A percentile compares a stretch with the other conserved stretches of the same genome.
phyloP scores from a whole-genome alignment of 2,113 vertebrate genomes.

The Osmerus mordax region DNA sequence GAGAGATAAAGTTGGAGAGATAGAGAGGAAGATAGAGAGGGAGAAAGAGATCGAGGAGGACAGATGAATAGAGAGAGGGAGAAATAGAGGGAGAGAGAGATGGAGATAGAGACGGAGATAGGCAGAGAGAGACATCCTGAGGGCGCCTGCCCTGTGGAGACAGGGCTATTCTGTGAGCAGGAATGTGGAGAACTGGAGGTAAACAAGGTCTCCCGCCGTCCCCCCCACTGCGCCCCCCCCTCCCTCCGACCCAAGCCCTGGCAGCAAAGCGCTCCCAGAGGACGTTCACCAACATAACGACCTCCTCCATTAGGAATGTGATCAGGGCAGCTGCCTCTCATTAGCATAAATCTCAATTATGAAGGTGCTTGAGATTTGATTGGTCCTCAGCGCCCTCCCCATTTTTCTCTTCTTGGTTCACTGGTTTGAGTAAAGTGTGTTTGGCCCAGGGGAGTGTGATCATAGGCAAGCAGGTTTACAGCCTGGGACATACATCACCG shows the following conservation, averaged over 20 bases:
- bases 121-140: neutral
- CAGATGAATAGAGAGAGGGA: neutral
- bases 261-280: neutral
- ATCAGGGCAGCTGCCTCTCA: slow-evolving; percentile 35
- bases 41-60: neutral
- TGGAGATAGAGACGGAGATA: neutral
- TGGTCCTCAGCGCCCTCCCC: slow-evolving; percentile 15
- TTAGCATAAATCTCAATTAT: slow-evolving; percentile 38
- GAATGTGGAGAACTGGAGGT: slow-evolving; percentile 16
- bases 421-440: neutral
- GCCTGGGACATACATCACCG: neutral
- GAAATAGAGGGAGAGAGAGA: neutral
- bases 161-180: slow-evolving; percentile 22
- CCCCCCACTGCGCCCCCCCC: neutral
- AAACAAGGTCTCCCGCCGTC: slow-evolving; percentile 9
- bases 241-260: neutral
- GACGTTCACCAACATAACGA: slow-evolving; percentile 16
- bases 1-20: neutral
- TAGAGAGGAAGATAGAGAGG: neutral
- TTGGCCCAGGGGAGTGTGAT: neutral
- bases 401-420: slow-evolving; percentile 9
- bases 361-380: slow-evolving; percentile 31
- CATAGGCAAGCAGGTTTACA: slow-evolving; percentile 3
- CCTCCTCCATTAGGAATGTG: slow-evolving; percentile 28
- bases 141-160: slow-evolving; percentile 14